Percentiles rank a stretch among this genome's conserved stretches.
Conservation (phyloP, 2,113 vertebrate genomes). For the Notarius quadriscutis region DNA sequence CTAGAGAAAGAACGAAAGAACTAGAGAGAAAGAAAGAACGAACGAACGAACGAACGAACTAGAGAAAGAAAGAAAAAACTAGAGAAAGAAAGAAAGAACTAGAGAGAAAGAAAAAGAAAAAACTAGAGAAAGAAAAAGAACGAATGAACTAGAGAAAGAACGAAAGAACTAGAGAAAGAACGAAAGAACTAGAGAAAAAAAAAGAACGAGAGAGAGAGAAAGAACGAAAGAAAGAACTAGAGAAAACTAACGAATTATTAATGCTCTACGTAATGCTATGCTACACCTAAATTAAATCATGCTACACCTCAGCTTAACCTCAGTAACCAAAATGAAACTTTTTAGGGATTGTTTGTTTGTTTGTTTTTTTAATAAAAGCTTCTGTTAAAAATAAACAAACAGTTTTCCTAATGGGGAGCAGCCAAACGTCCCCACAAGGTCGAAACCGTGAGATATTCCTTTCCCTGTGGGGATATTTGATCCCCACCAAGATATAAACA, state of each 20-base stretch:
- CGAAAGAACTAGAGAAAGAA: too few relatives aligned
- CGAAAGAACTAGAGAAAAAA: too few relatives aligned
- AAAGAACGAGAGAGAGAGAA: too few relatives aligned
- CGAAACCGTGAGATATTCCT: not conserved
- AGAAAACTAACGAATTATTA: not conserved
- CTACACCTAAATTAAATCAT: not conserved
- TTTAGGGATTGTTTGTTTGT: not conserved
- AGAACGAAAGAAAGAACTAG: too few relatives aligned
- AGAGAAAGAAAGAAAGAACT: too few relatives aligned
- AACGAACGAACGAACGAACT: too few relatives aligned
- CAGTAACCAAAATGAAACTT: not conserved
- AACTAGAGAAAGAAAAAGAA: too few relatives aligned
- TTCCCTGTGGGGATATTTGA: not conserved
- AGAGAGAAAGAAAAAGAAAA: too few relatives aligned
- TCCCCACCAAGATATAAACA: not conserved
- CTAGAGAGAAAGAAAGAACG: too few relatives aligned
- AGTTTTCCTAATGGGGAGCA: not conserved
- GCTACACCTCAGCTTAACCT: not conserved
- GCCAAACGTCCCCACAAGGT: not conserved
- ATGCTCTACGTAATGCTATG: not conserved
- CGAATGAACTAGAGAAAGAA: too few relatives aligned
- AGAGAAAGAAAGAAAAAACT: too few relatives aligned
- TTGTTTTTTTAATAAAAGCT: not conserved
- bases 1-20: too few relatives aligned
- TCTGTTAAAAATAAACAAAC: not conserved